phyloP scores from a whole-genome alignment of 2,113 vertebrate species.

The Mus pahari region DNA sequence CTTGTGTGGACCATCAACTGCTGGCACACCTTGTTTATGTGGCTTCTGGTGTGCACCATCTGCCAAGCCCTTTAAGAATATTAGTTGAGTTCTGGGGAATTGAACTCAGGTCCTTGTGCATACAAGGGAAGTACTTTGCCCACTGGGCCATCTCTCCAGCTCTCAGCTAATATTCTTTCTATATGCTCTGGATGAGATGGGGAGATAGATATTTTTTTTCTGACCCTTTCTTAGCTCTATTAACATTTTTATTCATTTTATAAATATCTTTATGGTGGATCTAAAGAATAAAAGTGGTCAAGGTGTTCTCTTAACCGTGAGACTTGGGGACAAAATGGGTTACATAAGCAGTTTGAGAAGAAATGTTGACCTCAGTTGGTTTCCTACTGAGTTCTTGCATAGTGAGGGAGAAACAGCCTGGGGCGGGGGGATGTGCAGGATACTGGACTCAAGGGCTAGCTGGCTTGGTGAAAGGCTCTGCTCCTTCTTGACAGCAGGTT shows the following conservation, averaged over 20 bases:
- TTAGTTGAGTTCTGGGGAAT: neutral
- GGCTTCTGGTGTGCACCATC: neutral
- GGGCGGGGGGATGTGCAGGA: neutral
- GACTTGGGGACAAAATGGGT: neutral
- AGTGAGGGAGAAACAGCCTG: neutral
- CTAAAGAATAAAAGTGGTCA: neutral
- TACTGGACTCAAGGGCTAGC: neutral
- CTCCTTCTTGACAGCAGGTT: neutral
- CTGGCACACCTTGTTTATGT: no score
- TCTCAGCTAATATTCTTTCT: neutral
- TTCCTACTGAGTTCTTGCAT: neutral
- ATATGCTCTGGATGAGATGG: neutral
- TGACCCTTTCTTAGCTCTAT: neutral
- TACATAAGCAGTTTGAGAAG: neutral
- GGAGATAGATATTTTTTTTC: neutral
- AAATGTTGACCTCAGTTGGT: neutral
- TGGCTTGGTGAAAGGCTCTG: neutral
- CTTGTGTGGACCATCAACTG: neutral
- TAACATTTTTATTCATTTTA: neutral
- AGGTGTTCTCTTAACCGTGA: constrained; percentile 7
- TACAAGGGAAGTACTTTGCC: neutral
- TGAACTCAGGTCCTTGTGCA: neutral
- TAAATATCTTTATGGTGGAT: neutral
- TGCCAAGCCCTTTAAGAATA: neutral
- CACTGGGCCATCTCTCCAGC: neutral